phyloP scores from a whole-genome alignment of 2,888 invertebrate genomes.

The Merodon equestris region DNA sequence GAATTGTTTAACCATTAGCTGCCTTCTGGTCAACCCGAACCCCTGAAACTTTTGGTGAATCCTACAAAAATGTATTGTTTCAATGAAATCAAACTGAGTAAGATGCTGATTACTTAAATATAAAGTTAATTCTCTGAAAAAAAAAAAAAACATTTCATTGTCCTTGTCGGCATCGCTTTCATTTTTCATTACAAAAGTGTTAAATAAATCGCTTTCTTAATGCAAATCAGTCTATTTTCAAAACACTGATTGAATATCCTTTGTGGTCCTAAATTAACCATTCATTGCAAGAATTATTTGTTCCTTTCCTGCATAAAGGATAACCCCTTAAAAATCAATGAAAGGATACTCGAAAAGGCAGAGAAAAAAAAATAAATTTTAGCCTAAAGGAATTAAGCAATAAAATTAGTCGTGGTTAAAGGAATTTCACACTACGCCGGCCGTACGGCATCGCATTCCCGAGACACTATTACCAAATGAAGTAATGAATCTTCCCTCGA shows the following conservation, averaged over 20 bases:
- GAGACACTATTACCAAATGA: constrained; percentile 70
- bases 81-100: no score
- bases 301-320: background rate
- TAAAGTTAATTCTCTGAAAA: no score
- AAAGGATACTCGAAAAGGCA: no score
- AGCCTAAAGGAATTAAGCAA: constrained; percentile 77
- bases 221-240: constrained; percentile 59
- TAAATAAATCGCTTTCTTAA: constrained; percentile 43
- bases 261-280: constrained; percentile 44
- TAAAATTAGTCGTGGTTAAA: constrained; percentile 79
- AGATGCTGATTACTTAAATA: no score
- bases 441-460: constrained; percentile 34
- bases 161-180: no score
- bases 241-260: constrained; percentile 41
- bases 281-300: constrained; percentile 33
- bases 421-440: constrained; percentile 73
- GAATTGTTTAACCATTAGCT: no score
- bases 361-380: no score
- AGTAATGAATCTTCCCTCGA: constrained; percentile 74
- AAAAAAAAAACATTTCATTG: no score
- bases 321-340: constrained; percentile 5
- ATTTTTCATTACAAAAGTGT: no score
- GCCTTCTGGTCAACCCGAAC: no score
- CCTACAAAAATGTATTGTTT: no score
- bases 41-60: no score